Conservation (phyloP, 2,888 invertebrate species). For the Pomacea canaliculata region DNA sequence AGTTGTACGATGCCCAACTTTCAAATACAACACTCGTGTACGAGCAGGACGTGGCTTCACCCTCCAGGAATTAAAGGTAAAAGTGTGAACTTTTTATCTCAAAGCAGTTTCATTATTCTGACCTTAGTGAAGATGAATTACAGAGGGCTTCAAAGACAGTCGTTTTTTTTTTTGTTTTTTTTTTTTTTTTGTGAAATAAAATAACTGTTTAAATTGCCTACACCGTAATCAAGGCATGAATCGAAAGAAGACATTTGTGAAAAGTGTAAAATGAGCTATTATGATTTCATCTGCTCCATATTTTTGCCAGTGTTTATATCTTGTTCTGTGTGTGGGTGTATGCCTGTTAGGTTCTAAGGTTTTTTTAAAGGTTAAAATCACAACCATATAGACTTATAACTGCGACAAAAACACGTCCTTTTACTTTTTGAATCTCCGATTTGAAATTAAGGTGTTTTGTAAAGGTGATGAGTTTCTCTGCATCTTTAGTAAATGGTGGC, state of each 20-base stretch:
- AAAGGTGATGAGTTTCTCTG: too few relatives aligned
- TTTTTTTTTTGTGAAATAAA: not conserved
- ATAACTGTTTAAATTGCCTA: not conserved
- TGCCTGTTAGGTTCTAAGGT: not conserved
- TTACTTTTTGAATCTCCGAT: too few relatives aligned
- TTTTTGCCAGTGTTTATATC: too few relatives aligned
- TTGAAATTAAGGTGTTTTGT: too few relatives aligned
- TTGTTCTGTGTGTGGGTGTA: not conserved
- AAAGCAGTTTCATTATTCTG: not conserved
- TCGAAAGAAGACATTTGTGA: not conserved
- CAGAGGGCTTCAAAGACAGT: not conserved
- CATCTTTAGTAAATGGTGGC: too few relatives aligned
- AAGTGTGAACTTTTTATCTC: not conserved
- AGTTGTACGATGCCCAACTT: slow-evolving; percentile 92
- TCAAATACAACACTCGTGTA: slow-evolving; percentile 94
- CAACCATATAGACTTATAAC: too few relatives aligned
- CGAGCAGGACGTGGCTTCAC: slow-evolving; percentile 97
- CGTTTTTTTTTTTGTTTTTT: not conserved
- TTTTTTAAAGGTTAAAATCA: too few relatives aligned
- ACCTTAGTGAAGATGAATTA: not conserved
- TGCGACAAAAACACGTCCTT: too few relatives aligned
- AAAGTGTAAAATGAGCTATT: not conserved
- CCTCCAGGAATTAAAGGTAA: slow-evolving; percentile 88
- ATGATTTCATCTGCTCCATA: not conserved
- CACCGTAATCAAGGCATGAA: not conserved